phyloP scores from a whole-genome alignment of 1,140 invertebrate genomes.

The Leucophenga varia region DNA sequence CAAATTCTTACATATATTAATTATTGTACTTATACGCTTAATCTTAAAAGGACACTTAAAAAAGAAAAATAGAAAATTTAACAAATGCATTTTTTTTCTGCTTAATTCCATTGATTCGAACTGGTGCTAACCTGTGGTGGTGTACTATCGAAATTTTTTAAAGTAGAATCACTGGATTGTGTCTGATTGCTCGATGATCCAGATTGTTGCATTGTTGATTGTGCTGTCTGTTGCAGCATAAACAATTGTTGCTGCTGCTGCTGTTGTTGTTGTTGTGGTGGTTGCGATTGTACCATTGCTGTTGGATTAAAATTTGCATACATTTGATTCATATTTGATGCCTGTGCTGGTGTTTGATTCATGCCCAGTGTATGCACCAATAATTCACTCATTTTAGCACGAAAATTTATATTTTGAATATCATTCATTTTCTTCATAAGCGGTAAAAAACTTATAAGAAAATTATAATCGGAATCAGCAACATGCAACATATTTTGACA shows the following conservation, averaged over 20 bases:
- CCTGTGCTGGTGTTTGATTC: not conserved
- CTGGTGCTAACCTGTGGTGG: constrained; percentile 39
- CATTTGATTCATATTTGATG: not conserved
- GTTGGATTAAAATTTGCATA: constrained; percentile 1
- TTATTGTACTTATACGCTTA: too few relatives aligned
- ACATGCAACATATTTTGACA: constrained; percentile 40
- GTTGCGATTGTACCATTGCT: constrained; percentile 29
- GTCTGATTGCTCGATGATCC: too few relatives aligned
- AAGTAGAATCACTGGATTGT: too few relatives aligned
- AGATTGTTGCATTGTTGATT: too few relatives aligned
- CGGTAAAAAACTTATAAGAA: constrained; percentile 47
- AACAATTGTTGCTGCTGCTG: constrained; percentile 25
- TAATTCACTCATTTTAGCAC: constrained; percentile 46
- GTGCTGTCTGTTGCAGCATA: constrained; percentile 40
- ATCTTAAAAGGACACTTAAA: too few relatives aligned
- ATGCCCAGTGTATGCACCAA: constrained; percentile 35
- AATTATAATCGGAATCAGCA: constrained; percentile 50
- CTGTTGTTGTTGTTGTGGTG: not conserved
- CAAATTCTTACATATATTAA: too few relatives aligned
- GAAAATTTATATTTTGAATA: constrained; percentile 43
- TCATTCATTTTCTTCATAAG: constrained; percentile 49
- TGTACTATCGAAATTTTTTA: too few relatives aligned
- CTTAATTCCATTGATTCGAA: constrained; percentile 39
- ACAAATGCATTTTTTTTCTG: too few relatives aligned
- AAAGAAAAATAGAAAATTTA: too few relatives aligned